A percentile compares a stretch with the other conserved stretches of the same genome.
These are phyloP conservation scores for Manis crassicaudata DNA, from an alignment of 2,797 vertebrate genomes.

Conservation along the genomic window DNA sequence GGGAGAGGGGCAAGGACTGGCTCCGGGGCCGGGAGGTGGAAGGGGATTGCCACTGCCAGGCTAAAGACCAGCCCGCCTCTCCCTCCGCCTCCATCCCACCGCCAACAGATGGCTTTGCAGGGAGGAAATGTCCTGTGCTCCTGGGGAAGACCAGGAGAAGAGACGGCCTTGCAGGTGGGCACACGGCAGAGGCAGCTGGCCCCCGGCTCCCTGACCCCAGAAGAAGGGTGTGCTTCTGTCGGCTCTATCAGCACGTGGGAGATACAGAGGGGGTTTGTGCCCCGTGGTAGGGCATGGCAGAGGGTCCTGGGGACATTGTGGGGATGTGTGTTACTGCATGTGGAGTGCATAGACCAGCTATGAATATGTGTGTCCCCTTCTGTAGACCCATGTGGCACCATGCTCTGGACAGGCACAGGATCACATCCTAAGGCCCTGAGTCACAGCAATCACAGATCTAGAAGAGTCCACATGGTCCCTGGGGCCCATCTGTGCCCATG, in stretches of 20 bases:
- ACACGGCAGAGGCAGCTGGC: not conserved
- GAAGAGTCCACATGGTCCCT: not conserved
- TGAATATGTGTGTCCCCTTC: not conserved
- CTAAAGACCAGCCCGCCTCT: not conserved
- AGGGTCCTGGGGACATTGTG: not conserved
- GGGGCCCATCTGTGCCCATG: not conserved
- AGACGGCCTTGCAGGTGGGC: not conserved
- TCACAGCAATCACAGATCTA: not conserved
- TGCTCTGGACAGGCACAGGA: not conserved
- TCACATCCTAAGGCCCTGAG: not conserved
- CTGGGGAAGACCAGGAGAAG: not conserved
- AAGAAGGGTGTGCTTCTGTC: not conserved
- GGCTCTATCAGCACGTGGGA: rapidly evolving
- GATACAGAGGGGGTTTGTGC: not conserved
- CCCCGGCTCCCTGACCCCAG: not conserved
- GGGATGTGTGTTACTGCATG: not conserved
- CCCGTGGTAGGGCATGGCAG: rapidly evolving
- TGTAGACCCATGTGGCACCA: not conserved
- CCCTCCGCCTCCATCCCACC: not conserved
- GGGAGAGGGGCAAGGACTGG: not conserved
- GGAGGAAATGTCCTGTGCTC: not conserved
- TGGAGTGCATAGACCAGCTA: not conserved
- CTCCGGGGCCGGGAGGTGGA: not conserved
- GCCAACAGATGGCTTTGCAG: not conserved
- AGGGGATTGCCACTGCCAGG: not conserved